Conservation (phyloP, 2,888 invertebrate genomes). For the Ceriagrion tenellum region DNA sequence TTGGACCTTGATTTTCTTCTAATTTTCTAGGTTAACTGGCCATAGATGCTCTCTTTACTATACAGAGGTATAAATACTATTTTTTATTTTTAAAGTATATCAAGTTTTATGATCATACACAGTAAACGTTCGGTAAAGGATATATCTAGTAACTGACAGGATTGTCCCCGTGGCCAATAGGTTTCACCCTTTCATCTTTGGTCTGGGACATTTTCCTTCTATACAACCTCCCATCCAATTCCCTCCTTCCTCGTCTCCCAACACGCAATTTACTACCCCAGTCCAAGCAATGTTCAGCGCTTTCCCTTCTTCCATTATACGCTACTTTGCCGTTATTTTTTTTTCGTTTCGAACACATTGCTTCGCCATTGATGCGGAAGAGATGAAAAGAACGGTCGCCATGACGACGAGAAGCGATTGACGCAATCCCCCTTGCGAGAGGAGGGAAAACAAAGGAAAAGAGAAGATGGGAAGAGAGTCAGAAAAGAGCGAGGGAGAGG, state of each 20-base stretch:
- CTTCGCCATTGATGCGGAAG: constrained; percentile 1
- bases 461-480: neutral
- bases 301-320: neutral
- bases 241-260: neutral
- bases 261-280: neutral
- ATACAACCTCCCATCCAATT: neutral
- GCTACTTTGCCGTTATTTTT: neutral
- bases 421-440: neutral
- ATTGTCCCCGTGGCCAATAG: neutral
- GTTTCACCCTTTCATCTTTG: neutral
- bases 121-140: too few relatives aligned
- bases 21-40: too few relatives aligned
- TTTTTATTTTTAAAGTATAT: too few relatives aligned
- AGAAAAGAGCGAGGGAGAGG: neutral
- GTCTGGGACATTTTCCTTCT: neutral
- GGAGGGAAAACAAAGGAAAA: neutral
- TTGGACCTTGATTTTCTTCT: too few relatives aligned
- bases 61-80: too few relatives aligned
- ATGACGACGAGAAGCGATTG: constrained; percentile 23
- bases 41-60: too few relatives aligned
- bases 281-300: neutral
- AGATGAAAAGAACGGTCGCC: constrained; percentile 1
- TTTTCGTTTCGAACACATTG: neutral
- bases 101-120: too few relatives aligned
- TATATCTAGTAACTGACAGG: neutral